Base-by-base conservation (phyloP, 2,797 vertebrate genomes). In the Sebastes diaconus region DNA sequence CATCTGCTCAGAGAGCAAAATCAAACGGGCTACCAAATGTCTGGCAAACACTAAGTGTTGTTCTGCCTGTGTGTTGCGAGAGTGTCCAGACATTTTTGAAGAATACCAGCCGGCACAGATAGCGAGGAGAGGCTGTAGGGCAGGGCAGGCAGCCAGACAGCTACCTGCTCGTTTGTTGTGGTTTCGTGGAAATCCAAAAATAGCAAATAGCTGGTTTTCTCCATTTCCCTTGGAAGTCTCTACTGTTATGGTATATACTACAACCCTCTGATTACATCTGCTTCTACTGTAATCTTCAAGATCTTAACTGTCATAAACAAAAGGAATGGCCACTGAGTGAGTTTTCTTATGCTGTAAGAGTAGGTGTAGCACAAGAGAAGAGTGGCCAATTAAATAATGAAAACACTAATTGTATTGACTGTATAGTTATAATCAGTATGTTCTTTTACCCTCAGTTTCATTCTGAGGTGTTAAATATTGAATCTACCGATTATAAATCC, bases 181-280 rank as follows among this genome's bases (percentile, higher is more conserved):
- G 63, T 90, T 93, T 88, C 68, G 30, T 81, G 83, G 85, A 91
- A 85, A 77, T 83, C 73, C 84, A 70, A 80, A 91, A 93, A 91
- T 90, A 85, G 84, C 73, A 88, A 86, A 59, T 54, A 34, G 57
- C 75, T 83, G 68, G 13, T 80, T 82, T 85, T 58, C 34, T 22
- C 2, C 1, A 3, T 32, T 6, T 39, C 20, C 22, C 8, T 9
- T 75, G 22, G 39, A 79, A 63, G 29, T 58, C n/a, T 75, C 46
- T 75, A 8, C 39, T 84, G 63, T 83, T 66, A 46, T 60, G 18
- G 36, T 68, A 74, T 75, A 65, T 66, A 79, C 63, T 77, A 8
- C 59, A 84, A 81, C 69, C 54, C 64, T 68, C 29, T 68, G 30
- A 73, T 78, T 69, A 75, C 64, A 71, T 77, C 67, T 69, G 57